phyloP scores from a whole-genome alignment of 2,888 invertebrate species.

The Nymphalis urticae region DNA sequence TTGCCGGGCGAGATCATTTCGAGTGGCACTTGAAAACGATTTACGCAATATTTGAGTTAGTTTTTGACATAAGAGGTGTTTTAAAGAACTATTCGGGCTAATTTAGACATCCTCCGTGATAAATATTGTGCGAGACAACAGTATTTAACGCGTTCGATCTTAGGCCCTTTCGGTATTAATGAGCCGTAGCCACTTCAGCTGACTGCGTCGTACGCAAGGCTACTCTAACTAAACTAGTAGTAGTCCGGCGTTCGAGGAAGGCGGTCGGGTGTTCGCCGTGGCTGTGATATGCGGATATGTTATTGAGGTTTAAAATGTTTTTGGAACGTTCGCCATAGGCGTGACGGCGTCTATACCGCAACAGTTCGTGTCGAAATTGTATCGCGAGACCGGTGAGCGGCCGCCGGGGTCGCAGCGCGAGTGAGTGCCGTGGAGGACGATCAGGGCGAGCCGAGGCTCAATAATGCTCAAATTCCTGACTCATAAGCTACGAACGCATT shows the following conservation, averaged over 20 bases:
- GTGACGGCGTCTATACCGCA: slow-evolving; percentile 47
- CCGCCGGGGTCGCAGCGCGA: slow-evolving; percentile 45
- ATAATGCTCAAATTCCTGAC: slow-evolving; percentile 93
- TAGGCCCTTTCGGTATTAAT: slow-evolving; percentile 71
- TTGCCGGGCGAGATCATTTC: slow-evolving; percentile 83
- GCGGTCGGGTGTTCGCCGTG: slow-evolving; percentile 58
- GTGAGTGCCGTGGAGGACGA: slow-evolving; percentile 59
- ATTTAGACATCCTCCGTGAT: slow-evolving; percentile 17
- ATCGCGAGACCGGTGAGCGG: slow-evolving; percentile 39
- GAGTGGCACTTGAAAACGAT: slow-evolving; percentile 61
- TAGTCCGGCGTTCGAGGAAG: slow-evolving; percentile 65
- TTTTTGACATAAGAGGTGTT: slow-evolving; percentile 44
- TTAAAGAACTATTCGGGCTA: slow-evolving; percentile 36
- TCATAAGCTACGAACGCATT: slow-evolving; percentile 92
- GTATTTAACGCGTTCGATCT: slow-evolving; percentile 59
- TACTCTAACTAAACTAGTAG: slow-evolving; percentile 74
- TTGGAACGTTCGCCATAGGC: slow-evolving; percentile 69
- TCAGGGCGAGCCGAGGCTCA: slow-evolving; percentile 75
- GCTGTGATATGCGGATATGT: slow-evolving; percentile 64
- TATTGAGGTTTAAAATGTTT: slow-evolving; percentile 66
- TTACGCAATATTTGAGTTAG: slow-evolving; percentile 59
- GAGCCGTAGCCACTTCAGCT: slow-evolving; percentile 78
- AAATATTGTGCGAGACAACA: slow-evolving; percentile 35
- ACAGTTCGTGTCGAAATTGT: slow-evolving; percentile 41
- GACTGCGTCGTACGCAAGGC: slow-evolving; percentile 80